Evolutionary conservation across 2,113 vertebrate species (phyloP), one percentile per base, ranked within the genome.

Genomic region (Zootoca vivipara): DNA sequence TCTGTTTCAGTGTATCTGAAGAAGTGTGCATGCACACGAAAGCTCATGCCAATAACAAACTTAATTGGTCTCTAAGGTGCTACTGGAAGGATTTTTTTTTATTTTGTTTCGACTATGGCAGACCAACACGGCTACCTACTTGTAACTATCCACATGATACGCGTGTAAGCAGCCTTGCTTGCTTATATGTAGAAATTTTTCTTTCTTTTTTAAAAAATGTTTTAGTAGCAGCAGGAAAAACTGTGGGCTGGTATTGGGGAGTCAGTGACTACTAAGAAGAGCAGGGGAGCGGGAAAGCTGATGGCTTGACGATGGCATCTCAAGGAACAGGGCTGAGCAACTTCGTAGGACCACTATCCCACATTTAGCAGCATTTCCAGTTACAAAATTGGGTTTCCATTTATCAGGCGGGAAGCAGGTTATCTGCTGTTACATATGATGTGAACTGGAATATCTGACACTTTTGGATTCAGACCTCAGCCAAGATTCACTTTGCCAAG

Each of bases 371-470:
- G 20, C 24, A 2, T 70, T 70, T 83, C 65, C 58, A 22, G 52
- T 46, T 24, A 12, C 38, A 87, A 81, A 52, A 16, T 77, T 8
- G 6, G 77, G 30, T 64, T 75, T 85, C 65, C 42, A 56, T 35
- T 46, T 79, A 5, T 35, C 9, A n/a, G 33, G 70, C 64, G 4
- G n/a, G 33, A 22, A 16, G 10, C 35, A 42, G 9, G 35, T 18
- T 42, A 70, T 83, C 42, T 83, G 82, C 28, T 87, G 65, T 56
- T 79, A 70, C 46, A 56, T 86, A 52, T 35, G n/a, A 35, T 80
- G 86, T 82, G 62, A 83, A 83, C 58, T 77, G 40, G 35, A 83
- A 9, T 56, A 79, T 69, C 70, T 79, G 72, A 15, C 6, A 20
- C 15, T 64, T 35, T 28, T 56, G 24, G 73, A 67, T 13, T 56